phyloP scores from a whole-genome alignment of 2,888 invertebrate species.

The Coecobrya sp. region DNA sequence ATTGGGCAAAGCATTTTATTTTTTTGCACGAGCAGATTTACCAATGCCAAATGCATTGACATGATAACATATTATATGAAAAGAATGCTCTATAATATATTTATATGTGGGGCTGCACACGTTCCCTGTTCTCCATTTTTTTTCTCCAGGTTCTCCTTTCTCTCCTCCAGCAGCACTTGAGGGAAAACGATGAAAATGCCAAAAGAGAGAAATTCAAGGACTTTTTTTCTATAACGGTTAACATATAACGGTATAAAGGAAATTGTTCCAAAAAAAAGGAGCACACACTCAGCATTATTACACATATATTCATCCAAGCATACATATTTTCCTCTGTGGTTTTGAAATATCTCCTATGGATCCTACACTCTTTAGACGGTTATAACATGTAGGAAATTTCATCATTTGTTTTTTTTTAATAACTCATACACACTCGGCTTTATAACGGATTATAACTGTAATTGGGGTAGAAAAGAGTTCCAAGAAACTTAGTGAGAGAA shows the following conservation, averaged over 20 bases:
- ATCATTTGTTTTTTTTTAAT: too few relatives aligned
- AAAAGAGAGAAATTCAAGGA: slow-evolving; percentile 65
- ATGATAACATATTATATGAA: neutral
- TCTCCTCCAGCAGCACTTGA: neutral
- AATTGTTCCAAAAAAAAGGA: neutral
- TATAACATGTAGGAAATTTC: too few relatives aligned
- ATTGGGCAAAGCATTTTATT: neutral
- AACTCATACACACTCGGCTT: too few relatives aligned
- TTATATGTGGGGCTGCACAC: slow-evolving; percentile 26
- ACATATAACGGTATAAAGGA: neutral
- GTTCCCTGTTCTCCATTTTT: neutral
- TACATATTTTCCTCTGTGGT: too few relatives aligned
- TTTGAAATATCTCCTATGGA: too few relatives aligned
- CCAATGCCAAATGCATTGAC: neutral
- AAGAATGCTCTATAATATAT: slow-evolving; percentile 22
- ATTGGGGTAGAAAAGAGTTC: too few relatives aligned
- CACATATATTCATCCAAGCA: too few relatives aligned
- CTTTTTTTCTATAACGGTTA: neutral
- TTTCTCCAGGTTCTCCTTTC: neutral
- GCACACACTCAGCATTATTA: neutral
- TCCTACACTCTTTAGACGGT: too few relatives aligned
- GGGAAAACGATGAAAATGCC: slow-evolving; percentile 53
- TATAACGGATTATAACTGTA: too few relatives aligned
- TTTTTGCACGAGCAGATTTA: neutral
- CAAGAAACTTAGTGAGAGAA: too few relatives aligned